Evolutionary conservation across 2,888 invertebrate genomes (phyloP), one percentile per base, ranked within the genome.

Genomic region (Platycheirus rosarum): DNA sequence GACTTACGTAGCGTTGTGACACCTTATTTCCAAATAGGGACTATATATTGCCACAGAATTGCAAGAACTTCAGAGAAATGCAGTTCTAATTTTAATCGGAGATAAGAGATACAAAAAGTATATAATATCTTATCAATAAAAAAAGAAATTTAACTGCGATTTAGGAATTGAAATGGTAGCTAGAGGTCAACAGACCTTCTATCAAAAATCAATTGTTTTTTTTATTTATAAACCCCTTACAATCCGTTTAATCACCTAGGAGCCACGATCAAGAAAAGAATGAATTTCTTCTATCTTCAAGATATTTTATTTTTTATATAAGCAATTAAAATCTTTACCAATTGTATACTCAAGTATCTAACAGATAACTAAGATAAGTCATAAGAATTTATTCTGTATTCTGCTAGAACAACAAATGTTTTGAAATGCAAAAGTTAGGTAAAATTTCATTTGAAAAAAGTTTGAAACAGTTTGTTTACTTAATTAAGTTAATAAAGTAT

Each of bases 221-320:
- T 8, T 32, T 8, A 32, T 42, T 1, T 42, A 16, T 13, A 7
- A 13, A 13, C 7, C 7, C 20, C 20, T 44, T 44, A 18, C 18
- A 9, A 11, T 46, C 20, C 46, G 46, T 46, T 20, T 20, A 46
- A 46, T 46, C 20, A 46, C 46, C 46, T 46, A 2, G 9, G 26
- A 49, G 23, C 46, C 20, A n/a, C n/a, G 2, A 26, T 5, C n/a
- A 6, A 32, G 1, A 32, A 14, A 49, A 26, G 4, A 26, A 26
- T 4, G 9, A 49, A 9, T 8, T 49, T 23, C 7, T 14, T 16
- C 0, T 7, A 16, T 42, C 2, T 1, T 6, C 29, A 32, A 32
- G 29, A n/a, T n/a, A n/a, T n/a, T n/a, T n/a, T n/a, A n/a, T 8
- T 32, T 32, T 32, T 32, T 32, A 5, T 32, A 32, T 3, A 32